These are phyloP conservation scores for Pachliopta kotzebuea DNA, from an alignment of 2,888 invertebrate species.

Conservation along the genomic window DNA sequence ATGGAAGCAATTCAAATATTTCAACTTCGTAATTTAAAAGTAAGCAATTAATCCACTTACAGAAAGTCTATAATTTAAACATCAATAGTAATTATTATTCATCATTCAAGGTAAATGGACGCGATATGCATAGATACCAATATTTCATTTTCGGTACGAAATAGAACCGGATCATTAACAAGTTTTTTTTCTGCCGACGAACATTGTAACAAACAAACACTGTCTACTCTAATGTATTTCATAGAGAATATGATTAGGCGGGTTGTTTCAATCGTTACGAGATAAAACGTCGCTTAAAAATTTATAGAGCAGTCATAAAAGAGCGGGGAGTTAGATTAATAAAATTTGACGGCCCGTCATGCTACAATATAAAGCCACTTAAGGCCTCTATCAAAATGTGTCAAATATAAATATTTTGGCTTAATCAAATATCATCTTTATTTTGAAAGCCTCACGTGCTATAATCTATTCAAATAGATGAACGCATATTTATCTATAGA, in stretches of 20 bases:
- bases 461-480: conserved; percentile 30
- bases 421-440: conserved; percentile 34
- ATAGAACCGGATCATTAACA: conserved; percentile 61
- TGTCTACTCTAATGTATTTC: conserved; percentile 49
- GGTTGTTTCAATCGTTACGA: conserved; percentile 64
- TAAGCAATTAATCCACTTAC: conserved; percentile 64
- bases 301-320: conserved; percentile 74
- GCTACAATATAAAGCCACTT: conserved; percentile 51
- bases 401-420: conserved; percentile 33
- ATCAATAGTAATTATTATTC: conserved; percentile 65
- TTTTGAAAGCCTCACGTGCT: conserved; percentile 30
- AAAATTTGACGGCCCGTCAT: conserved; percentile 69
- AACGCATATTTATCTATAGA: conserved; percentile 29
- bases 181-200: conserved; percentile 55
- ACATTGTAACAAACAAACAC: conserved; percentile 53
- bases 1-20: conserved; percentile 53
- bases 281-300: conserved; percentile 66
- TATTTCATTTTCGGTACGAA: conserved; percentile 65
- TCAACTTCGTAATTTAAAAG: conserved; percentile 50
- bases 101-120: conserved; percentile 72
- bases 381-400: conserved; percentile 42
- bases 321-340: conserved; percentile 55
- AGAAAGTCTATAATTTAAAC: conserved; percentile 65
- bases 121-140: conserved; percentile 59
- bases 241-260: conserved; percentile 66